Percentiles rank a stretch among this genome's conserved stretches.
phyloP scores from a whole-genome alignment of 2,888 invertebrate genomes.

The Zonitis immaculata region DNA sequence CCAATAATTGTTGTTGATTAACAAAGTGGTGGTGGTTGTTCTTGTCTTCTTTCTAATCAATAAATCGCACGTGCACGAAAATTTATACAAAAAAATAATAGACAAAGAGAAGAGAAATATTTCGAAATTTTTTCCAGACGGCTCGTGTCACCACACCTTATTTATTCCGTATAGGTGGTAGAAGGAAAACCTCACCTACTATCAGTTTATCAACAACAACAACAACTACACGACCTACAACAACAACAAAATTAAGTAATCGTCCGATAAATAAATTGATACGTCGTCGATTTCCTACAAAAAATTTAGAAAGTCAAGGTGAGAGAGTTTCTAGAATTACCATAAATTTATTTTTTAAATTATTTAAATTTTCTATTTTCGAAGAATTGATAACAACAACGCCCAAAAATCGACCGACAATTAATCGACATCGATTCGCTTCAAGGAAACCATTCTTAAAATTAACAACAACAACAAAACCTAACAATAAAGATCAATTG shows the following conservation, averaged over 20 bases:
- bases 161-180: slow-evolving; percentile 26
- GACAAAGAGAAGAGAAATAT: too few relatives aligned
- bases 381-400: slow-evolving; percentile 8
- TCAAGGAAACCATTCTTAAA: slow-evolving; percentile 31
- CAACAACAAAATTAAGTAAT: slow-evolving; percentile 4
- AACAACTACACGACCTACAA: not conserved
- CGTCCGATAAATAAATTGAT: not conserved
- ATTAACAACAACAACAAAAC: slow-evolving; percentile 22
- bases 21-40: slow-evolving; percentile 6
- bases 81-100: not conserved
- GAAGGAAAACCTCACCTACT: slow-evolving; percentile 27
- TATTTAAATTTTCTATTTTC: too few relatives aligned
- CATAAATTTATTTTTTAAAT: too few relatives aligned
- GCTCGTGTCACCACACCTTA: slow-evolving; percentile 19
- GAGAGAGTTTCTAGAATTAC: too few relatives aligned
- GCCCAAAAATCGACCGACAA: slow-evolving; percentile 13
- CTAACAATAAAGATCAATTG: slow-evolving; percentile 31
- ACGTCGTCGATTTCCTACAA: slow-evolving; percentile 8
- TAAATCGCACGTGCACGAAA: slow-evolving; percentile 1
- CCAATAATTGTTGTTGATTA: slow-evolving; percentile 1
- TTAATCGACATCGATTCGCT: slow-evolving; percentile 26
- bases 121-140: slow-evolving; percentile 14
- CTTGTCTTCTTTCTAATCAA: not conserved
- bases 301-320: slow-evolving; percentile 41
- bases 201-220: not conserved